These are phyloP conservation scores for Keiferia lycopersicella DNA, from an alignment of 2,888 invertebrate species.

Conservation along the genomic window DNA sequence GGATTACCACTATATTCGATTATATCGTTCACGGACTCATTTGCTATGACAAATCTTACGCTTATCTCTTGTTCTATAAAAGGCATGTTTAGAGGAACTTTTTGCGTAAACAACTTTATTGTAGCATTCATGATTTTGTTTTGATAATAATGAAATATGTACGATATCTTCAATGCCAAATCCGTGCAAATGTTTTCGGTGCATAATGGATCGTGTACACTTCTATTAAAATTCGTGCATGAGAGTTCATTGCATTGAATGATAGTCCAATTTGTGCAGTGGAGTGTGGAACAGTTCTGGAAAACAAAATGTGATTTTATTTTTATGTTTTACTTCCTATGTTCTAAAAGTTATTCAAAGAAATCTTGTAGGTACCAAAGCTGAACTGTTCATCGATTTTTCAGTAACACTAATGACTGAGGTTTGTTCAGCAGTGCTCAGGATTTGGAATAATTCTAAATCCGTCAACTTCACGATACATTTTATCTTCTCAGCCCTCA, in stretches of 20 bases:
- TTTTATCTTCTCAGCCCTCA: constrained; percentile 53
- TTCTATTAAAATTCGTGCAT: constrained; percentile 57
- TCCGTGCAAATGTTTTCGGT: constrained; percentile 56
- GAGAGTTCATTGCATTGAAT: constrained; percentile 50
- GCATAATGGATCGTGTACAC: constrained; percentile 57
- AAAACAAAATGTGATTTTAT: constrained; percentile 31
- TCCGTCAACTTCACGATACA: constrained; percentile 63
- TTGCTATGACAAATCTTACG: constrained; percentile 58
- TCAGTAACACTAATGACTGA: constrained; percentile 57
- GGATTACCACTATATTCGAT: constrained; percentile 86
- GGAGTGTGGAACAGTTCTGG: constrained; percentile 65
- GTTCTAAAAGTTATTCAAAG: too few relatives aligned
- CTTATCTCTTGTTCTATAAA: constrained; percentile 58
- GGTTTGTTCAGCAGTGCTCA: constrained; percentile 51
- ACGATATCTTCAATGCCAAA: constrained; percentile 60
- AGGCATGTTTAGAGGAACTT: constrained; percentile 44
- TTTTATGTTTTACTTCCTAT: too few relatives aligned
- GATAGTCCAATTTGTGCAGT: constrained; percentile 66
- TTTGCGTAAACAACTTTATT: constrained; percentile 55
- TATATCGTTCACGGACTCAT: constrained; percentile 50
- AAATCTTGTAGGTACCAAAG: constrained; percentile 48
- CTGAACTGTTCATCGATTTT: constrained; percentile 49
- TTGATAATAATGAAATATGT: constrained; percentile 59
- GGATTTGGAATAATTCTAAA: constrained; percentile 63
- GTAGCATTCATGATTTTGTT: constrained; percentile 60